phyloP scores from a whole-genome alignment of 2,797 vertebrate genomes.

The Rhinatrema bivittatum region DNA sequence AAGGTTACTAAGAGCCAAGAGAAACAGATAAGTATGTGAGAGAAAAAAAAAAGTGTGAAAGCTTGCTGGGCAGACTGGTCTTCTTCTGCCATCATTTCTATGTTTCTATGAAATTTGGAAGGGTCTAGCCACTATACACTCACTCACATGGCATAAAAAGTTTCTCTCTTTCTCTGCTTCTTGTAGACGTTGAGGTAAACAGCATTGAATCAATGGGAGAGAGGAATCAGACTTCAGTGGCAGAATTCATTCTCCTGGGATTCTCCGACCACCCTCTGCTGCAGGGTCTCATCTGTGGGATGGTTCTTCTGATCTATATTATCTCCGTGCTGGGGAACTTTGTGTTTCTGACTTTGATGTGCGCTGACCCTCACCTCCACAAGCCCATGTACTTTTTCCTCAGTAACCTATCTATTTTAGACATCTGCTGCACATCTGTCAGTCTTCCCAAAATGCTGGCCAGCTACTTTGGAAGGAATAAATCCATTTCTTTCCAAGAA shows the following conservation, averaged over 20 bases:
- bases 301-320: slow-evolving; percentile 31
- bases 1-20: too few relatives aligned
- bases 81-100: too few relatives aligned
- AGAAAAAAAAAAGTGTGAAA: too few relatives aligned
- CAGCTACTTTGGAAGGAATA: slow-evolving; percentile 26
- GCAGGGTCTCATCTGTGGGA: slow-evolving; percentile 18
- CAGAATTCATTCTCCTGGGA: slow-evolving; percentile 33
- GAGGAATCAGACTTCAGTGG: slow-evolving; percentile 26
- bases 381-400: slow-evolving; percentile 37
- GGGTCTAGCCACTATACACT: too few relatives aligned
- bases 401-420: slow-evolving; percentile 31
- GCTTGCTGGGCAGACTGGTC: too few relatives aligned
- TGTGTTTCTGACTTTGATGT: slow-evolving; percentile 25
- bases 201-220: too few relatives aligned
- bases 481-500: slow-evolving; percentile 32
- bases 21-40: too few relatives aligned
- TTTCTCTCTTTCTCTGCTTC: too few relatives aligned
- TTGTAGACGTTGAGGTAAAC: too few relatives aligned
- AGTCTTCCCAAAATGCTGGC: slow-evolving; percentile 35
- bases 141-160: too few relatives aligned
- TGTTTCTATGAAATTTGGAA: too few relatives aligned
- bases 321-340: slow-evolving; percentile 21
- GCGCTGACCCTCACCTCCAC: slow-evolving; percentile 17
- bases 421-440: slow-evolving; percentile 30
- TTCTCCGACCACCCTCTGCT: slow-evolving; percentile 20